Percentiles rank a stretch among this genome's conserved stretches.
Conservation (phyloP, 2,113 vertebrate genomes). For the Pampusana beccarii region DNA sequence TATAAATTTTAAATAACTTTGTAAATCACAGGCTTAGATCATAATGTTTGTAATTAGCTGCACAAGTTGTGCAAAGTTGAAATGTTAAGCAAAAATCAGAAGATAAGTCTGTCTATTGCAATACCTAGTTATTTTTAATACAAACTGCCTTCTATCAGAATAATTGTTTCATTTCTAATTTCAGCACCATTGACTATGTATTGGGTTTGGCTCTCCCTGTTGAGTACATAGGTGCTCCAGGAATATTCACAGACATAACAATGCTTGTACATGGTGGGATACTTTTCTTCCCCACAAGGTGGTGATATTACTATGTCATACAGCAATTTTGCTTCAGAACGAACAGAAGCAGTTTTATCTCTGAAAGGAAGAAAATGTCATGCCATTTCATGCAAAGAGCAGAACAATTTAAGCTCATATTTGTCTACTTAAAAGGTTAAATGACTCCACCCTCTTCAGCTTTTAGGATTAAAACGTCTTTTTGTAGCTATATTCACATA, state of each 20-base stretch:
- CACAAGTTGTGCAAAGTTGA: background rate
- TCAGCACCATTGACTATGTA: background rate
- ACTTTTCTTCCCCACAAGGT: constrained; percentile 46
- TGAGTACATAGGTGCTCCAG: background rate
- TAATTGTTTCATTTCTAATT: background rate
- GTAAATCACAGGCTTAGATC: background rate
- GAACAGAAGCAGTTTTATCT: background rate
- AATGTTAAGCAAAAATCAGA: background rate
- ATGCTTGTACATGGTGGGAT: background rate
- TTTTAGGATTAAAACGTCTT: background rate
- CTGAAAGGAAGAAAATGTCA: background rate
- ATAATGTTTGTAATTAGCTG: background rate
- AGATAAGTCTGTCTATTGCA: background rate
- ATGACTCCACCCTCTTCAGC: background rate
- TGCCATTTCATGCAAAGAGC: background rate
- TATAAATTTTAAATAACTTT: background rate
- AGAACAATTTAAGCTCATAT: background rate
- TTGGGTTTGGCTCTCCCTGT: background rate
- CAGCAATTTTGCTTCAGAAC: background rate
- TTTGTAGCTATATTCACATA: background rate
- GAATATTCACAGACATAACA: background rate
- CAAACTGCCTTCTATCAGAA: background rate
- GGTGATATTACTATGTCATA: constrained; percentile 30
- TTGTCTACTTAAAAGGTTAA: background rate
- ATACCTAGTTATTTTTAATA: background rate